Evolutionary conservation across 2,797 vertebrate species (phyloP), one percentile per base, ranked within the genome.

Genomic region (Capromys pilorides): DNA sequence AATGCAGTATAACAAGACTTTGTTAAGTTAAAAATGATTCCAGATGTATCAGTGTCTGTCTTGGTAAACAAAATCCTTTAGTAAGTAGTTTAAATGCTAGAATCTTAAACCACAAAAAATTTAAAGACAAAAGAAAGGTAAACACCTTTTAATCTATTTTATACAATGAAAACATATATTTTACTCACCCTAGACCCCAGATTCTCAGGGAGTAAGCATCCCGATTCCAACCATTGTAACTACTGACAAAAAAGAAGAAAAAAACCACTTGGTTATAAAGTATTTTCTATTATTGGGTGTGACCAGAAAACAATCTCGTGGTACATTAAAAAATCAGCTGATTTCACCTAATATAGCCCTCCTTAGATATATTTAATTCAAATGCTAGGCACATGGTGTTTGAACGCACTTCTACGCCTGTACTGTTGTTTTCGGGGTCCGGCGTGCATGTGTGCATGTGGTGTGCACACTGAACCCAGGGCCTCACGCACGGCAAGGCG

Each of bases 171-270:
- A 62, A 62, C 0, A 77, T 45, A 21, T 26, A 93, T 79, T 94
- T 90, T 96, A 98, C 98, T 99, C 95, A 99, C 99, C 99, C 99
- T 61, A 99, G 78, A 0, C 98, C 99, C 99, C 99, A 99, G 45
- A 97, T 97, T 97, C 98, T 98, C 85, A 99, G 98, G 10, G 99
- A 99, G 83, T 99, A 98, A 0, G 99, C 98, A 94, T 99, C 99
- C 97, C 99, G 98, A 97, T 99, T 98, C 99, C 99, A 99, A 78
- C 99, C 99, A 77, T 97, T 99, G 96, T 99, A 99, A 86, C 96
- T 98, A 96, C 99, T 99, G 92, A 91, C 85, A 96, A 79, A 96
- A 64, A 81, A 97, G 64, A 95, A 95, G 66, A 96, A 67, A 67
- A 94, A 95, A 78, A 94, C 6, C 6, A 94, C 0, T 51, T 41